Evolutionary conservation across 1,140 invertebrate genomes (phyloP), one percentile per base, ranked within the genome.

Genomic region (Saxidomus purpurata): DNA sequence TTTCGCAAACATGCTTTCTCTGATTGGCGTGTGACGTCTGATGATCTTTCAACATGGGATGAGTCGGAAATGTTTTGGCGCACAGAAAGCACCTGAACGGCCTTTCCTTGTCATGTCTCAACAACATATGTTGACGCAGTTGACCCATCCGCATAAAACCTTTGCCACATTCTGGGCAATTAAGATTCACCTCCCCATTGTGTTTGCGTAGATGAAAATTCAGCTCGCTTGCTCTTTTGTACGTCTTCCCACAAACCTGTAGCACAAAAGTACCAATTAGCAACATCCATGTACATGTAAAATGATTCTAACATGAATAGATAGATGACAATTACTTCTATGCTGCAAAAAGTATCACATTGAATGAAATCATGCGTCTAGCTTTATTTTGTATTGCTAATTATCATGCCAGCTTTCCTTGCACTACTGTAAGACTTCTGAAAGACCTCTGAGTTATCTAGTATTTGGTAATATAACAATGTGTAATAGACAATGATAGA

Each of bases 61-160:
- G 28, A 15, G 67, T 76, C 22, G 63, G 47, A 76, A 91, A 88
- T 74, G 47, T 83, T 71, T 91, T 83, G 1, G 47, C 74, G 63
- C 89, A 90, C 15, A 69, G 31, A 28, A 59, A 80, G 52, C 89
- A 90, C 15, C 49, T 61, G 34, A 85, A 82, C 2, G 82, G 89
- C n/a, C 59, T 59, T 59, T 87, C 89, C 9, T 61, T 87, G n/a
- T 84, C 55, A 52, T 88, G 86, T 69, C 34, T 67, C 43, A 77
- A 69, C 38, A 52, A 19, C 84, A 91, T 79, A 77, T 93, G 93
- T 95, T 98, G 98, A 93, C 98, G 98, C n/a, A 98, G 96, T 95
- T 98, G 98, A 94, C 98, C 98, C 95, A 98, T 98, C 4, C 98
- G 98, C 92, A 98, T 98, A 94, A 98, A 98, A 0, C 98, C 98